Base-by-base conservation (phyloP, 2,888 invertebrate genomes). In the Rhingia campestris region DNA sequence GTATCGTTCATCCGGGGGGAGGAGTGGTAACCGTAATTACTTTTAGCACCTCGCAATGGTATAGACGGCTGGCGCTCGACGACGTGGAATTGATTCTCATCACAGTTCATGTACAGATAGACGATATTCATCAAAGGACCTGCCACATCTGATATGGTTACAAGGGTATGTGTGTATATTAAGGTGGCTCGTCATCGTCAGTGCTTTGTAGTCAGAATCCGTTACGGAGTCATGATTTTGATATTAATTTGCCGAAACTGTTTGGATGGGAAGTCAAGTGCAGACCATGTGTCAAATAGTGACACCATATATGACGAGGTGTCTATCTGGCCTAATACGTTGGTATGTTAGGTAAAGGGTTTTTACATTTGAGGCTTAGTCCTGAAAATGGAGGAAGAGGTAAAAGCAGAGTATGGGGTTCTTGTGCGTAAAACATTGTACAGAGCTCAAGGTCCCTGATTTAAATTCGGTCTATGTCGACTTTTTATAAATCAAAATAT, bases 51-150 rank as follows among this genome's bases (percentile, higher is more conserved):
- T 33, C 33, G 14, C 22, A 51, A 35, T 22, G 61, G 35, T 37
- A 35, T 35, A 35, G 53, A 37, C 35, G 53, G 39, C 43, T 33
- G 41, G 41, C 53, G 66, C 22, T 22, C 45, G 45, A 35, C 45
- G 51, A 45, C 14, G 22, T 63, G 33, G 41, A 63, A 63, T 72
- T 54, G 72, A 72, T 72, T 72, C 53, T 33, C 53, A 53, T 45
- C 53, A 43, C 45, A 63, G 37, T n/a, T 54, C 53, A 43, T 45
- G 12, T 39, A 41, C 12, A 35, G n/a, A n/a, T n/a, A n/a, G 22
- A 22, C 22, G 72, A 43, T 54, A 37, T 70, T 43, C 59, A 61
- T 63, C 45, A 63, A 63, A 63, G 33, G 53, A 37, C 33, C 4
- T 37, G 53, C 10, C 51, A 22, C 4, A 39, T 33, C 59, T 41